These are phyloP conservation scores for Koerneria pararmatus DNA, from an alignment of 2,888 invertebrate genomes.

Conservation along the genomic window DNA sequence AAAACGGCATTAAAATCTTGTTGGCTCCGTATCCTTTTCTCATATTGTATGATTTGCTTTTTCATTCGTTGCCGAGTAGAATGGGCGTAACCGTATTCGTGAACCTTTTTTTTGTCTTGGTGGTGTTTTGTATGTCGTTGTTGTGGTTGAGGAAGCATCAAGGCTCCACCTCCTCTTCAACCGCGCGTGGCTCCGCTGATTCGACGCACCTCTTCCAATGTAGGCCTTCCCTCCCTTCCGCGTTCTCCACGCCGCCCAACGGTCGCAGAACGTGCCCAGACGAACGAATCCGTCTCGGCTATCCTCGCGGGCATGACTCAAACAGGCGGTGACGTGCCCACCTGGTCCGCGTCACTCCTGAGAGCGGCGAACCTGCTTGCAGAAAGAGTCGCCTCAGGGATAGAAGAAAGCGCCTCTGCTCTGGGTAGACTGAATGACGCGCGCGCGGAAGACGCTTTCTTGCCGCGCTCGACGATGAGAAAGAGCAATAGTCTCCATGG, in stretches of 20 bases:
- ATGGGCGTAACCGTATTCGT: too few species aligned
- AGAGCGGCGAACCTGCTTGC: slow-evolving; percentile 21
- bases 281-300: not conserved
- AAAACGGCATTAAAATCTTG: too few species aligned
- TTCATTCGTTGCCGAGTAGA: too few species aligned
- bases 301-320: slow-evolving; percentile 15
- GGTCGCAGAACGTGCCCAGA: not conserved
- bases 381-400: slow-evolving; percentile 6
- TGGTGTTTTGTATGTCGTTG: too few species aligned
- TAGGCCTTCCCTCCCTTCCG: not conserved
- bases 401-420: not conserved
- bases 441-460: too few species aligned
- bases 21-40: too few species aligned
- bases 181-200: too few species aligned
- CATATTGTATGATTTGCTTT: too few species aligned
- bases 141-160: too few species aligned
- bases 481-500: slow-evolving; percentile 19
- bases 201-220: too few species aligned
- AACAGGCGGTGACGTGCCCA: slow-evolving; percentile 6
- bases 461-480: slow-evolving; percentile 11
- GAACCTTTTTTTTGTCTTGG: too few species aligned
- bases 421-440: slow-evolving; percentile 18
- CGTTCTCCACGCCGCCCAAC: not conserved
- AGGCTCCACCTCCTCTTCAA: too few species aligned
- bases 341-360: slow-evolving; percentile 15